Base-by-base conservation (phyloP, 2,888 invertebrate species). In the Aphodius granarius region DNA sequence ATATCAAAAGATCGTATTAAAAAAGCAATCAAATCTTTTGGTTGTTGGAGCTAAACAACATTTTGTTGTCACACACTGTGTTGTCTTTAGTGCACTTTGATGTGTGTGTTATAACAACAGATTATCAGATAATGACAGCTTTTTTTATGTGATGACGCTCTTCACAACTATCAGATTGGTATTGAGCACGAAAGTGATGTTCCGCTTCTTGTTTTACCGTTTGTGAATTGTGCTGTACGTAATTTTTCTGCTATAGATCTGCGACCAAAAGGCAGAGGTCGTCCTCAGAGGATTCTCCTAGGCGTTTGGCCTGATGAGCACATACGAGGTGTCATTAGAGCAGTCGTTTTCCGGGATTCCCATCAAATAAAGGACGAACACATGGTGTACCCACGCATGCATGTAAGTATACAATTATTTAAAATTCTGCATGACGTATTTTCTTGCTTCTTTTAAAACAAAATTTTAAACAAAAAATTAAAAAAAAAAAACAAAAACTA, bases 261-360 rank as follows among this genome's bases (percentile, higher is more conserved):
- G 86, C 90, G 97, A 84, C 97, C 97, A 65, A 97, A 97, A 88
- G 97, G 97, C 72, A 91, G 97, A 83, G 97, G 97, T 43, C 89
- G 97, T 80, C 97, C 97, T 20, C 97, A 97, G 86, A 91, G 97
- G 85, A 97, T 97, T 86, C 89, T 97, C 81, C 89, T 97, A 81
- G 97, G 97, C 78, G 94, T 96, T 78, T 97, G 97, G 97, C 96
- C 97, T 9, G 96, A 97, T 87, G 96, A 96, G 86, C 96, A 96
- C 88, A 96, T 97, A 86, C 93, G 95, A 85, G 95, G 95, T 78
- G 97, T 97, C 74, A 96, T 97, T 84, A 92, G 96, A 83, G 95
- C 96, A 76, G 96, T 97, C 73, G 97, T 97, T 77, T 97, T 97
- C 90, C 91, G 96, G 83, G 97, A 97, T 89, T 93, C 94, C 15